These are phyloP conservation scores for Peromyscus eremicus DNA, from an alignment of 2,797 vertebrate genomes.

Conservation along the genomic window DNA sequence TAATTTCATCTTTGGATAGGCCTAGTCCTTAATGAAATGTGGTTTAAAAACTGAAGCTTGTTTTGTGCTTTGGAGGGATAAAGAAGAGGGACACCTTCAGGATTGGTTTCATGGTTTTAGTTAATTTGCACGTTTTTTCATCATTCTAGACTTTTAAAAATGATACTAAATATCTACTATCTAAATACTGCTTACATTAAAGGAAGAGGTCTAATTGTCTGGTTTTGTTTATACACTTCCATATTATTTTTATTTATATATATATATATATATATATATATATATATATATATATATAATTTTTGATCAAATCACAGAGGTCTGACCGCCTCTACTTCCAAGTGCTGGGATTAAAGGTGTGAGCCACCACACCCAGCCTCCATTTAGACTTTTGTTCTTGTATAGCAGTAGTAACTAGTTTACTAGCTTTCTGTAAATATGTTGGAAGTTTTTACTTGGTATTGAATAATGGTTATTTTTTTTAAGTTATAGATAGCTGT, in stretches of 20 bases:
- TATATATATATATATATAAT: not conserved
- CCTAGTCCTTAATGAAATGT: conserved; percentile 52
- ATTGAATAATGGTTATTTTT: not conserved
- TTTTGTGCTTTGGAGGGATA: conserved; percentile 41
- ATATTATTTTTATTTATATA: not conserved
- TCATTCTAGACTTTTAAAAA: conserved; percentile 53
- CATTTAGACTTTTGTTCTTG: conserved; percentile 38
- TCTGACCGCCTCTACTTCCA: not conserved
- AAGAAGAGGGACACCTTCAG: conserved; percentile 15
- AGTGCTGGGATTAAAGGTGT: not conserved
- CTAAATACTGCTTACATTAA: conserved; percentile 53
- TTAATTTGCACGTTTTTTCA: conserved; percentile 52
- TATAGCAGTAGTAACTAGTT: conserved; percentile 7
- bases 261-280: not conserved
- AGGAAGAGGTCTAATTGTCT: conserved; percentile 22
- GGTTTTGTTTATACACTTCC: conserved; percentile 55
- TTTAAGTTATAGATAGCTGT: conserved; percentile 11
- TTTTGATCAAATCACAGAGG: not conserved
- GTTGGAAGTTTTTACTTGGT: conserved; percentile 38
- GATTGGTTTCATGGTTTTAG: conserved; percentile 56
- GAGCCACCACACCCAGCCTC: not conserved
- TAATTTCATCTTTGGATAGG: conserved; percentile 51
- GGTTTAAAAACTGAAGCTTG: conserved; percentile 32
- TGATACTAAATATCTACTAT: conserved; percentile 1
- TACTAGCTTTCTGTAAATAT: conserved; percentile 9